A percentile compares a stretch with the other conserved stretches of the same genome.
Evolutionary conservation across 1,140 invertebrate genomes (phyloP).

Genomic region (Camponotus pennsylvanicus): DNA sequence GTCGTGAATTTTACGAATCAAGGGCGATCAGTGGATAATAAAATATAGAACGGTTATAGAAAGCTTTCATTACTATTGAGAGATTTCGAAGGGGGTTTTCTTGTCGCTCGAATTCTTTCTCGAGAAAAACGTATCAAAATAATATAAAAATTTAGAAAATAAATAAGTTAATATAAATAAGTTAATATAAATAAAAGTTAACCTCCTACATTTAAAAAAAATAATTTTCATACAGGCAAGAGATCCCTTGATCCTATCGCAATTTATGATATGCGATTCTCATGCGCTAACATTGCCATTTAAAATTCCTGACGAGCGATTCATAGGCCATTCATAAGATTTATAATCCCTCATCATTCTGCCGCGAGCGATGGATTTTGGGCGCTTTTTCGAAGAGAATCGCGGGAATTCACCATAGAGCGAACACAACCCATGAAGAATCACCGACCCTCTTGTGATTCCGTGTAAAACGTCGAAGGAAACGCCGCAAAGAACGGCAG

Average conservation of each 20-base stretch:
- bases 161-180: neutral
- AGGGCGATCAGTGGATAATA: constrained; percentile 29
- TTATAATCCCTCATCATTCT: constrained; percentile 36
- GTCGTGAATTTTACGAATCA: constrained; percentile 42
- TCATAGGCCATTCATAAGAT: constrained; percentile 32
- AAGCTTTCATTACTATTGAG: neutral
- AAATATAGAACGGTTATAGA: constrained; percentile 17
- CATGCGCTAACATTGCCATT: neutral
- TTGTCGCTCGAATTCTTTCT: neutral
- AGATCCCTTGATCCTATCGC: neutral
- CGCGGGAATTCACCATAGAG: neutral
- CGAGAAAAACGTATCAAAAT: neutral
- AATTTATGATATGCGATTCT: neutral
- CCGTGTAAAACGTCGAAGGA: constrained; percentile 45
- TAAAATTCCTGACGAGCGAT: constrained; percentile 1
- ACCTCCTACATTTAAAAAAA: constrained; percentile 2
- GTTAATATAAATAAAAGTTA: neutral
- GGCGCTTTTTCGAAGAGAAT: neutral
- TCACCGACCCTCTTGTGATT: constrained; percentile 17
- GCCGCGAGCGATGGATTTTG: neutral
- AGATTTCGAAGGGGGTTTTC: neutral
- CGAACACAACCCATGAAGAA: constrained; percentile 2
- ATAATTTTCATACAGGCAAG: neutral
- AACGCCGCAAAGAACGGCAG: constrained; percentile 27
- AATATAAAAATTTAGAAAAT: too few species aligned